Evolutionary conservation across 1,140 invertebrate genomes (phyloP), one percentile per base, ranked within the genome.

Genomic region (fruit fly (Drosophila melanogaster)): DNA sequence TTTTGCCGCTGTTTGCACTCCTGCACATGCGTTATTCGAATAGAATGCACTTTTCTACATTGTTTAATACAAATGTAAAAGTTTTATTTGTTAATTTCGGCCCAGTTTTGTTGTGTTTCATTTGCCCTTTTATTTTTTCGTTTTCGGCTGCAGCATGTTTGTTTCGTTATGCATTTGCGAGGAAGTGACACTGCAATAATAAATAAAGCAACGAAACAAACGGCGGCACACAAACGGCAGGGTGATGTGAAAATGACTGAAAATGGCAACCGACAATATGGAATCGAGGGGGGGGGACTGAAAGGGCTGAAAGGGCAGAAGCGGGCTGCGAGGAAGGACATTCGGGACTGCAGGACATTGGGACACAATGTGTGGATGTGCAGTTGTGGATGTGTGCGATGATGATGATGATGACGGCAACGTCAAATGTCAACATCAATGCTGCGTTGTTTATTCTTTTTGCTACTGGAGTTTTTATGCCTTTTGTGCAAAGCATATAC

Each of bases 341-440:
- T 30, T 30, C 7, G 30, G 12, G 41, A 30, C 24, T 8, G 3
- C 24, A 41, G 58, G 58, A 61, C 15, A 64, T 43, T 22, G 61
- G 10, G 41, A 5, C 47, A 46, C 33, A 66, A 71, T 73, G 60
- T 74, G 46, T 64, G 59, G 51, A 64, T 38, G 69, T 15, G 40
- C 6, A 41, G 57, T 55, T 41, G 71, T 8, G 40, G 6, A 7
- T 41, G 37, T 38, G 37, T 12, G 12, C 19, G 40, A 55, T 47
- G 72, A 73, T 38, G 70, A 67, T 57, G 73, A 72, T 64, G 81
- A 79, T 59, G 47, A 51, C 49, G 76, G 65, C 81, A 75, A 69
- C 79, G 83, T 79, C 83, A 86, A 86, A 86, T 86, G 83, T 86
- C 83, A 86, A 87, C 83, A 87, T 81, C 70, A 81, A 87, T 74